phyloP scores from a whole-genome alignment of 2,888 invertebrate species.

The Platycnemis pennipes region DNA sequence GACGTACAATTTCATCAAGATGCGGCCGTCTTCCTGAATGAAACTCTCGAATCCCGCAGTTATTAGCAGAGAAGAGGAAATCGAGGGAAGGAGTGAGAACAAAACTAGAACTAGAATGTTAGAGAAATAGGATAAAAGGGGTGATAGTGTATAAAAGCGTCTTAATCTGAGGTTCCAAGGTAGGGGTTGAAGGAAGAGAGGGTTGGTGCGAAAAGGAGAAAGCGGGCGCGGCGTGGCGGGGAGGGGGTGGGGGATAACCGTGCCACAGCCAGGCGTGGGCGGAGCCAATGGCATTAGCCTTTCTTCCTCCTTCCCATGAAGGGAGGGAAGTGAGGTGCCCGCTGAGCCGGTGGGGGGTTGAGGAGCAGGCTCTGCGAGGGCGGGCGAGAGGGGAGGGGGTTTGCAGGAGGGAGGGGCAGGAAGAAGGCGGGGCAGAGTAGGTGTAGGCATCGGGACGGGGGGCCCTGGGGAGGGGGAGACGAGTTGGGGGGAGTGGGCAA shows the following conservation, averaged over 20 bases:
- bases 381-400: neutral
- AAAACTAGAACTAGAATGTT: no score
- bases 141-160: no score
- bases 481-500: neutral
- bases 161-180: no score
- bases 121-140: no score
- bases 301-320: neutral
- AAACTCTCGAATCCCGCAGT: no score
- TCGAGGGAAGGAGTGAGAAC: no score
- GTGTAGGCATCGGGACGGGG: slow-evolving; percentile 45
- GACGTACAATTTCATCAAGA: no score
- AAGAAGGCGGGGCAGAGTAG: neutral
- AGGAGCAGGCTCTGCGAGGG: neutral
- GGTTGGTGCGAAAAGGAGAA: neutral
- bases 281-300: slow-evolving; percentile 18
- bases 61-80: no score
- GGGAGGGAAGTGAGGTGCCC: neutral
- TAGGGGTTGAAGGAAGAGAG: no score
- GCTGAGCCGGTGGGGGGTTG: neutral
- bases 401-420: neutral
- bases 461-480: neutral
- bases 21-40: no score
- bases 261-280: neutral
- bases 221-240: neutral
- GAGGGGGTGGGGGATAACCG: neutral